Conservation (phyloP, 2,888 invertebrate species). For the Leucozona laternaria region DNA sequence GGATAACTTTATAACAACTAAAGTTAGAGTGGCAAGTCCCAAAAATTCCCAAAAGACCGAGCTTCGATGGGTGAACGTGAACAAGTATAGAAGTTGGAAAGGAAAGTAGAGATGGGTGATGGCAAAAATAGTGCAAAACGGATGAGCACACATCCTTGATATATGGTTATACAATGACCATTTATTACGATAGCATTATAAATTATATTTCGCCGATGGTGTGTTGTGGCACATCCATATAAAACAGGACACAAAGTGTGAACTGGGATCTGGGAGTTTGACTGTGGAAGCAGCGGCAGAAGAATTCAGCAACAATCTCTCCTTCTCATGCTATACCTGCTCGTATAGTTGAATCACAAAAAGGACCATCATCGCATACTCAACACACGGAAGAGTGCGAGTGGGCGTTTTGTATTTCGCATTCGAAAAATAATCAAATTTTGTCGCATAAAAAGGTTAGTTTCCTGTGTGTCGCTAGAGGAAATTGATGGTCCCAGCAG, state of each 20-base stretch:
- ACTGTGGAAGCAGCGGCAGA: neutral
- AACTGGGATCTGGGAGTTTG: constrained; percentile 3
- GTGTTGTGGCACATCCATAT: constrained; percentile 61
- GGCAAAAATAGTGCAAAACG: constrained; percentile 56
- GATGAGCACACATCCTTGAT: constrained; percentile 76
- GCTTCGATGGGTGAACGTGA: constrained; percentile 3
- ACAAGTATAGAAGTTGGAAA: neutral
- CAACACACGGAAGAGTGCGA: neutral
- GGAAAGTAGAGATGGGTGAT: constrained; percentile 9
- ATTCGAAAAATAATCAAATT: constrained; percentile 70
- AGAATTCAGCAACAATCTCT: neutral
- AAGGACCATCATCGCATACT: constrained; percentile 3
- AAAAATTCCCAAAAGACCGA: constrained; percentile 64
- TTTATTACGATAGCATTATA: constrained; percentile 78
- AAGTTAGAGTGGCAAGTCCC: constrained; percentile 74
- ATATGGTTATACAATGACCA: constrained; percentile 77
- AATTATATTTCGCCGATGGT: constrained; percentile 77
- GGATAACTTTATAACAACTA: constrained; percentile 74
- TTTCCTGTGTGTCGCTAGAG: constrained; percentile 56
- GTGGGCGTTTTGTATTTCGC: constrained; percentile 47
- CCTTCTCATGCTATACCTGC: too few relatives aligned
- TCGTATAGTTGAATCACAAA: neutral
- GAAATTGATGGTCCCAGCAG: constrained; percentile 63
- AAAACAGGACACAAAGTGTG: constrained; percentile 57
- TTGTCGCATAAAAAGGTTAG: constrained; percentile 64